Evolutionary conservation across 2,888 invertebrate genomes (phyloP).

Genomic region (Drosophila siamana): DNA sequence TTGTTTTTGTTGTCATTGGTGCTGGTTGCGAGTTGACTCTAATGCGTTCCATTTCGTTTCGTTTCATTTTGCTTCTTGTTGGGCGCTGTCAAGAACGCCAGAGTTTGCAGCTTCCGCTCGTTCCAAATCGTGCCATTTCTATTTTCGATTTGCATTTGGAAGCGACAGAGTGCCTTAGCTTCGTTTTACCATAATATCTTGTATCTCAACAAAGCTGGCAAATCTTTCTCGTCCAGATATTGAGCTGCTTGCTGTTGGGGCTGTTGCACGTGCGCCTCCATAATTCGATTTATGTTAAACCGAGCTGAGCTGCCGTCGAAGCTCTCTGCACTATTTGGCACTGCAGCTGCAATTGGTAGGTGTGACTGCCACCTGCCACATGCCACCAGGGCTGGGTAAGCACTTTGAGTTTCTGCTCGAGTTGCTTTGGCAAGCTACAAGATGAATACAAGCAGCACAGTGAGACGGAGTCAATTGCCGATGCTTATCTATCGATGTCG

Average conservation of each 20-base stretch:
- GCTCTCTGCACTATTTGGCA: conserved; percentile 29
- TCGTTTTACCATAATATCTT: conserved; percentile 46
- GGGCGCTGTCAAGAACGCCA: conserved; percentile 56
- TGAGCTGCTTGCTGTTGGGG: conserved; percentile 7
- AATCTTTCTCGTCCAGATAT: background rate
- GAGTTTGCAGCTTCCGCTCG: background rate
- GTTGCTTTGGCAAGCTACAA: conserved; percentile 13
- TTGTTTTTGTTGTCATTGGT: conserved; percentile 29
- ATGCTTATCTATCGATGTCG: conserved; percentile 21
- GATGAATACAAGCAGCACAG: conserved; percentile 5
- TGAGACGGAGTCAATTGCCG: conserved; percentile 28
- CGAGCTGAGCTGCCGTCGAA: conserved; percentile 42
- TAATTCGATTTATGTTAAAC: conserved; percentile 70
- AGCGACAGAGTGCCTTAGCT: conserved; percentile 36
- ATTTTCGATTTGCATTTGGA: conserved; percentile 64
- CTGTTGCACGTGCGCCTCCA: conserved; percentile 33
- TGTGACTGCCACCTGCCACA: conserved; percentile 28
- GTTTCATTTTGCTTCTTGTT: conserved; percentile 40
- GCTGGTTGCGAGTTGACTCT: conserved; percentile 48
- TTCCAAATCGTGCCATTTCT: conserved; percentile 56
- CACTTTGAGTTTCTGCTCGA: conserved; percentile 30
- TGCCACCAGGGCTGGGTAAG: conserved; percentile 17
- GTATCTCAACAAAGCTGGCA: conserved; percentile 26
- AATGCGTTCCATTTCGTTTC: conserved; percentile 49
- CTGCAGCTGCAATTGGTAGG: conserved; percentile 30